Base-by-base conservation (phyloP, 2,888 invertebrate genomes). In the Eristalinus sepulchralis region DNA sequence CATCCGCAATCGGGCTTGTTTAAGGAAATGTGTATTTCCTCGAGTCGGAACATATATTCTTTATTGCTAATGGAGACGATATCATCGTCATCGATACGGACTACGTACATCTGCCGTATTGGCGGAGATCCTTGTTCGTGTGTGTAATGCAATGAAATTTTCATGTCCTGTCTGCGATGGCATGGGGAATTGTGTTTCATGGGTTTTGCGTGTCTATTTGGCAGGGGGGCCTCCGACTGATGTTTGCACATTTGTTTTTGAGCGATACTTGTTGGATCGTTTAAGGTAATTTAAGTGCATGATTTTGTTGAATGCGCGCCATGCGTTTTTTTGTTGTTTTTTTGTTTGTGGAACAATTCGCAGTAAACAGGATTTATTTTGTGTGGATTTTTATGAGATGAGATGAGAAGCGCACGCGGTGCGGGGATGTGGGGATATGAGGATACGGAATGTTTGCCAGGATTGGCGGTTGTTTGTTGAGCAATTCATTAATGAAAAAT, bases 41-140 rank as follows among this genome's bases (percentile, higher is more conserved):
- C 39, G 33, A 59, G 66, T 66, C 62, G 71, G 13, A 66, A 47
- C 59, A 60, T 47, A 75, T 75, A 39, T 22, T 66, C 66, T 75
- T 75, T 75, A 75, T 75, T 67, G 66, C 75, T 59, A 60, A 75
- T 75, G 71, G 71, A 71, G 71, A 62, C 60, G 75, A 47, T 75
- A 66, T 27, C 47, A 20, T 47, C 59, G 59, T 57, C 31, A 60
- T 59, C 66, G 64, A 75, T 64, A 36, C 22, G 47, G 8, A 47
- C 17, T 47, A 8, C 17, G 47, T 17, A 47, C 1, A 5, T 27
- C 17, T 6, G 1, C 6, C n/a, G 47, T 47, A 6, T 47, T 17
- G 17, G 47, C 47, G 8, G n/a, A 17, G 47, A 17, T 39, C 39
- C 3, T 39, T 1, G 39, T 3, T 3, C 1, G 47, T 17, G 8